phyloP scores from a whole-genome alignment of 2,113 vertebrate genomes.

The Mastomys natalensis region DNA sequence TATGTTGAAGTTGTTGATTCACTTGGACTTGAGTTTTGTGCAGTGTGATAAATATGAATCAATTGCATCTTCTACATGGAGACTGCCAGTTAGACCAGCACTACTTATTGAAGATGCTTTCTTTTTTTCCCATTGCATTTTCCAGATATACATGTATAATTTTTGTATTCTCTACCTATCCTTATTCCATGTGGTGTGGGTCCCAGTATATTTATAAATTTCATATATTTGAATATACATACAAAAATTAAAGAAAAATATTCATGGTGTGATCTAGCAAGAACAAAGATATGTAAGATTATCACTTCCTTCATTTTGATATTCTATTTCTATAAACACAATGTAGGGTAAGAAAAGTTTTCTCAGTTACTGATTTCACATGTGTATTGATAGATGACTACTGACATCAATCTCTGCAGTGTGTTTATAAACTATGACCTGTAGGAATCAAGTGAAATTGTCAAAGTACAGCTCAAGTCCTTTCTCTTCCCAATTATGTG shows the following conservation, averaged over 20 bases:
- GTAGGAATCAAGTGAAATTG: neutral
- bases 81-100: too few species aligned
- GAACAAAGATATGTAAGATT: neutral
- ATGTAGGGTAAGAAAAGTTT: neutral
- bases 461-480: neutral
- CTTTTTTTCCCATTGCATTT: too few species aligned
- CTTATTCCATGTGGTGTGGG: neutral
- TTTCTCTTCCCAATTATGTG: neutral
- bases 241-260: neutral
- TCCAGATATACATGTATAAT: neutral
- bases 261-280: slow-evolving; percentile 7
- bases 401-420: neutral
- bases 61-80: too few species aligned
- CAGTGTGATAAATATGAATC: too few species aligned
- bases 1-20: too few species aligned
- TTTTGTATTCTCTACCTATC: neutral
- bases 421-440: neutral
- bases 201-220: slow-evolving; percentile 13
- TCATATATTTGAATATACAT: neutral
- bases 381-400: neutral
- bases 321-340: slow-evolving; percentile 17
- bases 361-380: neutral
- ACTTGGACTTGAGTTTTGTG: too few species aligned
- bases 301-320: neutral
- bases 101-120: too few species aligned